Base-by-base conservation (phyloP, 2,797 vertebrate species). In the Notoglanidium macrostoma region DNA sequence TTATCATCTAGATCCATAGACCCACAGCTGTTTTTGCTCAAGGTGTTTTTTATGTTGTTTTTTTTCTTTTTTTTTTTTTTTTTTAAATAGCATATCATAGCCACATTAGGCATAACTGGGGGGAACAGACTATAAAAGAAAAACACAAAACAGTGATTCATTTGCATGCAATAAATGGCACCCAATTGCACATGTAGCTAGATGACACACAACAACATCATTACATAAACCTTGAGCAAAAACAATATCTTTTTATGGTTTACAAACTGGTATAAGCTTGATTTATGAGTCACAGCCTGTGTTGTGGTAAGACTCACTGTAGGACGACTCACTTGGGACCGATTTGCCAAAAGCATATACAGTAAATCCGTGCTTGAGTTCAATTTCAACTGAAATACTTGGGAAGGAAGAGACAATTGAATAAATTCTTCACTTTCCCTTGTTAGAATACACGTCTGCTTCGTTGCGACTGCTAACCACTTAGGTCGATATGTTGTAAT, bases 181-280 rank as follows among this genome's bases (percentile, higher is more conserved):
- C 49, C n/a, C 7, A 2, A 54, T n/a, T 17, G 74, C 74, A 57
- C 9, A 11, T 35, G 29, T 78, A 57, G 17, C 54, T 78, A 10
- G 54, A 57, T 78, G 76, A 57, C 54, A 23, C 73, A 44, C 19
- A n/a, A 15, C 46, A 76, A 76, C 23, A 51, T 76, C 44, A 49
- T 51, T 51, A 49, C 57, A 78, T 78, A 57, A 78, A 57, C 76
- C 76, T 57, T 78, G 21, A 78, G 29, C n/a, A 78, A 35, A 78
- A 55, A 29, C 17, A 19, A 32, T 78, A 57, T 78, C 15, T 19
- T 78, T 55, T 78, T 32, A 57, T 57, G 57, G 49, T 57, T 78
- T 21, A 21, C 29, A 78, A 35, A 23, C 17, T 78, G 19, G 9
- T 32, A 57, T 12, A 9, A 61, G 57, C 55, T 61, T 61, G 35